Base-by-base conservation (phyloP, 2,888 invertebrate genomes). In the Drosophila longiperda region DNA sequence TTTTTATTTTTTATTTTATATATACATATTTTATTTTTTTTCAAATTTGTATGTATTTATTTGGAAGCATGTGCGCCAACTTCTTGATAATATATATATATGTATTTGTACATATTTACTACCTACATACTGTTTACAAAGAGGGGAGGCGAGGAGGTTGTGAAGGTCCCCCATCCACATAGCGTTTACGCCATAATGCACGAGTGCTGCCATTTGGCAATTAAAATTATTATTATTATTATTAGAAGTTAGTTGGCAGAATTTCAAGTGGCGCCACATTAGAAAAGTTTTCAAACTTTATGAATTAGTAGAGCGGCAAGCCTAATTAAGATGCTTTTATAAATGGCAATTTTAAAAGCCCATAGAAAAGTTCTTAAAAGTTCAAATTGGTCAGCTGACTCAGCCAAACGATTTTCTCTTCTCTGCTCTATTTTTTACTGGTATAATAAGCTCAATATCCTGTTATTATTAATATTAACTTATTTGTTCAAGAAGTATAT, bases 141-240 rank as follows among this genome's bases (percentile, higher is more conserved):
- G 36, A 36, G 34, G 6, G 15, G 29, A 40, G 36, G 26, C 34
- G 50, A 60, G 72, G 59, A 58, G 66, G 62, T 45, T 20, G 34
- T n/a, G 26, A 71, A n/a, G n/a, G 69, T 6, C 29, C 58, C 38
- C 50, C 38, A 26, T 45, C 48, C 45, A 26, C 64, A 63, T 54
- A 42, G 59, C 58, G 75, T 48, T 59, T 26, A 23, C 59, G 34
- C 62, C 58, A 69, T 74, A 63, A 70, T 66, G 66, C 53, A 63
- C 80, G 78, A 87, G 72, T 78, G 76, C 82, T 76, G 80, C 71
- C 79, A 77, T 82, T 83, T 85, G 80, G 88, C 86, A 88, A 86
- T 86, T 86, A 88, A 88, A 88, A 86, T 83, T 83, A 87, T 85
- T 66, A 78, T 73, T 68, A 82, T 83, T 83, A 85, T 86, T 87